These are phyloP conservation scores for Tethea ocularis DNA, from an alignment of 2,888 invertebrate species.

Conservation along the genomic window DNA sequence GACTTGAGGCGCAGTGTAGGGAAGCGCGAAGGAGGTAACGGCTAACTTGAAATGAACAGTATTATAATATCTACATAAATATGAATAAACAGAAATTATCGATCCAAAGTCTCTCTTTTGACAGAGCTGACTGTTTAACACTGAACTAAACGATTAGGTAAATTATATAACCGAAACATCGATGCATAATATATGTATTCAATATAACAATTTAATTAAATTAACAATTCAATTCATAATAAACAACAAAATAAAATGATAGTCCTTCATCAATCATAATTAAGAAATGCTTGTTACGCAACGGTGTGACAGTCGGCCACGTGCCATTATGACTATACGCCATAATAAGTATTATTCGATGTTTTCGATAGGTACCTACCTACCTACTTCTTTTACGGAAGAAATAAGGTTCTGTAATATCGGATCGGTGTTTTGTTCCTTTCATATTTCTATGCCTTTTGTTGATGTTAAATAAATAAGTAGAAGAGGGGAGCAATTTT, in stretches of 20 bases:
- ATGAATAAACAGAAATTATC: neutral
- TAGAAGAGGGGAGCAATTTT: conserved; percentile 17
- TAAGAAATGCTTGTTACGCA: conserved; percentile 15
- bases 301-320: conserved; percentile 42
- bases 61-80: too few species aligned
- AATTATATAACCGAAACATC: neutral
- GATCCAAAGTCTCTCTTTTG: neutral
- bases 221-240: too few species aligned
- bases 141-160: too few species aligned
- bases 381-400: conserved; percentile 48
- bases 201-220: too few species aligned
- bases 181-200: neutral
- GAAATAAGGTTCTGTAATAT: conserved; percentile 58
- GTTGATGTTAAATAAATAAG: conserved; percentile 55
- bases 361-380: conserved; percentile 53
- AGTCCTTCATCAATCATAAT: conserved; percentile 9
- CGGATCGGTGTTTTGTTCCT: conserved; percentile 48
- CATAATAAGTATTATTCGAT: conserved; percentile 65
- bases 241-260: conserved; percentile 1
- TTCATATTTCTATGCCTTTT: conserved; percentile 49
- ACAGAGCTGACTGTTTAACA: neutral
- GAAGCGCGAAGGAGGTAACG: too few species aligned
- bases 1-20: too few species aligned
- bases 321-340: conserved; percentile 52
- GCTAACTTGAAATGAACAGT: too few species aligned